These are phyloP conservation scores for Turdus rufiventris DNA, from an alignment of 2,113 vertebrate species.

Conservation along the genomic window DNA sequence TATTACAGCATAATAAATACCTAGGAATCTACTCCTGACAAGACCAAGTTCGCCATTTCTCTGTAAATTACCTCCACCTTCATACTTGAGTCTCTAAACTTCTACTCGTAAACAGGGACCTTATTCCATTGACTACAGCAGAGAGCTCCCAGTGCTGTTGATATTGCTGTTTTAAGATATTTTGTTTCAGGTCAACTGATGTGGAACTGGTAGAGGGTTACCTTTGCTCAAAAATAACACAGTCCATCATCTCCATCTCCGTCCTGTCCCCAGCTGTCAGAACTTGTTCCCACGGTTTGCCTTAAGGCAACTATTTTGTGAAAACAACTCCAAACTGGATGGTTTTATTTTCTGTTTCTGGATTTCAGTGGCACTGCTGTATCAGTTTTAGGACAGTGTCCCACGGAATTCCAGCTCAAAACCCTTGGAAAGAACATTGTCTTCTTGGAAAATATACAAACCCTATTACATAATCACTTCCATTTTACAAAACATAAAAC, in stretches of 20 bases:
- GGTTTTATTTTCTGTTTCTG: not conserved
- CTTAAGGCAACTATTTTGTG: not conserved
- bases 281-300: not conserved
- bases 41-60: not conserved
- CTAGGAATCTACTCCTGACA: not conserved
- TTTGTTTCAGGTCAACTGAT: not conserved
- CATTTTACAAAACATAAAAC: not conserved
- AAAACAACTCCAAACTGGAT: not conserved
- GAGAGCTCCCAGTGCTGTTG: not conserved
- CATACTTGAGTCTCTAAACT: not conserved
- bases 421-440: not conserved
- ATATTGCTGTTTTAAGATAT: not conserved
- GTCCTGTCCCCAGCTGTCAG: not conserved
- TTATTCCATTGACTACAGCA: not conserved
- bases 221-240: not conserved
- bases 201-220: not conserved
- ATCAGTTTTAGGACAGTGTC: not conserved
- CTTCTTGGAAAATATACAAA: not conserved
- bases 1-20: not conserved
- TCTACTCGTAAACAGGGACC: not conserved
- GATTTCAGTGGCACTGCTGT: not conserved
- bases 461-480: not conserved
- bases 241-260: not conserved
- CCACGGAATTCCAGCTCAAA: not conserved
- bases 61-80: not conserved